phyloP scores from a whole-genome alignment of 2,113 vertebrate species.

The Daphoenositta chrysoptera region DNA sequence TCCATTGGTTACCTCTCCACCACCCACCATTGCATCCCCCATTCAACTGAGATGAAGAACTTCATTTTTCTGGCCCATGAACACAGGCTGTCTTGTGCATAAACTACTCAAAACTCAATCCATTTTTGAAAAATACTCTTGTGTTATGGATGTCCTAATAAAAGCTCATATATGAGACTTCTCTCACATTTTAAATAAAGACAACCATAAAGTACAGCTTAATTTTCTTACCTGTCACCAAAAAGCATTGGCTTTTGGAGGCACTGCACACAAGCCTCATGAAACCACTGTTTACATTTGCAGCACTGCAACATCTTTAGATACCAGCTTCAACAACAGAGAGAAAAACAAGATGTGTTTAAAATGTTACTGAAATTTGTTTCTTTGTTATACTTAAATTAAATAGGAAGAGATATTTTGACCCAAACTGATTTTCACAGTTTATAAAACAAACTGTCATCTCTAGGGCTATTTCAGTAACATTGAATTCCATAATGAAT shows the following conservation, averaged over 20 bases:
- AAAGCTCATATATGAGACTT: background rate
- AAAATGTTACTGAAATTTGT: background rate
- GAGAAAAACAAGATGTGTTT: conserved; percentile 13
- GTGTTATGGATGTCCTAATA: background rate
- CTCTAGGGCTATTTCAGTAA: background rate
- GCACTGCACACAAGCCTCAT: conserved; percentile 95
- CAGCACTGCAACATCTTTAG: conserved; percentile 98
- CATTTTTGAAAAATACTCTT: background rate
- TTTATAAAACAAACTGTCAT: background rate
- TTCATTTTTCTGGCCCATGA: background rate
- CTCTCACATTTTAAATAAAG: background rate
- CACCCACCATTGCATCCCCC: background rate
- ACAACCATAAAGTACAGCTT: background rate
- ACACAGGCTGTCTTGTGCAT: background rate
- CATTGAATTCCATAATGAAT: background rate
- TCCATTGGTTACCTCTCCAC: background rate
- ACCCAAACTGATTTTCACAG: background rate
- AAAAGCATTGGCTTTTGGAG: conserved; percentile 96
- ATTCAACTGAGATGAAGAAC: background rate
- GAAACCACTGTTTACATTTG: conserved; percentile 97
- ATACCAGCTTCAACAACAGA: conserved; percentile 83
- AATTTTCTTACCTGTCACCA: conserved; percentile 84
- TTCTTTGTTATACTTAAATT: background rate
- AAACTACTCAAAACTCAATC: background rate
- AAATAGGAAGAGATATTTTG: background rate